These are phyloP conservation scores for Panagrolaimus sp. DNA, from an alignment of 1,140 invertebrate species.

Conservation along the genomic window DNA sequence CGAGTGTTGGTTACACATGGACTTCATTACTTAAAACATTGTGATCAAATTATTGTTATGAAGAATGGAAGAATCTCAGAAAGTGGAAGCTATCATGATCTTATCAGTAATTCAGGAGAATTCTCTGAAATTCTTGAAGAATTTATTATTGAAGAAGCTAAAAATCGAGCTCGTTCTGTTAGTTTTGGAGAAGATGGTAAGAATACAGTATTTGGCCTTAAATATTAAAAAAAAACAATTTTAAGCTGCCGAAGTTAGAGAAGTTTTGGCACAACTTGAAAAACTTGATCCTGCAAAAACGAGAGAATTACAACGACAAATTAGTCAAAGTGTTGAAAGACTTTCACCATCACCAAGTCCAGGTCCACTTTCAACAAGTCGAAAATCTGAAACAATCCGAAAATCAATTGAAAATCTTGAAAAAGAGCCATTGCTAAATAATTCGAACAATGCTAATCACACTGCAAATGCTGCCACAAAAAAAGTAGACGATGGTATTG, in stretches of 20 bases:
- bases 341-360: neutral
- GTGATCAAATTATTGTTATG: slow-evolving; percentile 44
- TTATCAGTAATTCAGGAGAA: slow-evolving; percentile 44
- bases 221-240: slow-evolving; percentile 2
- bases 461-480: too few relatives aligned
- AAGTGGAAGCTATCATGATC: slow-evolving; percentile 46
- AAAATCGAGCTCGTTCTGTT: slow-evolving; percentile 47
- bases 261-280: slow-evolving; percentile 47
- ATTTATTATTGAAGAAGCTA: slow-evolving; percentile 53
- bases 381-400: neutral
- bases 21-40: slow-evolving; percentile 47
- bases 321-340: slow-evolving; percentile 31
- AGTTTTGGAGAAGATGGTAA: slow-evolving; percentile 56
- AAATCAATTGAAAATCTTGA: slow-evolving; percentile 4
- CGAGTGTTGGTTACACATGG: slow-evolving; percentile 58
- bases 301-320: slow-evolving; percentile 30
- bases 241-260: slow-evolving; percentile 45
- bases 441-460: neutral
- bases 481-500: too few relatives aligned
- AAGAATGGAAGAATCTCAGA: slow-evolving; percentile 50
- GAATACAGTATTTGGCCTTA: neutral
- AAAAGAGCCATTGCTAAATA: neutral
- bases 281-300: slow-evolving; percentile 22
- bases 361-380: neutral
- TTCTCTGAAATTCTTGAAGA: slow-evolving; percentile 52